phyloP scores from a whole-genome alignment of 2,113 vertebrate species.

The Anguilla japonica region DNA sequence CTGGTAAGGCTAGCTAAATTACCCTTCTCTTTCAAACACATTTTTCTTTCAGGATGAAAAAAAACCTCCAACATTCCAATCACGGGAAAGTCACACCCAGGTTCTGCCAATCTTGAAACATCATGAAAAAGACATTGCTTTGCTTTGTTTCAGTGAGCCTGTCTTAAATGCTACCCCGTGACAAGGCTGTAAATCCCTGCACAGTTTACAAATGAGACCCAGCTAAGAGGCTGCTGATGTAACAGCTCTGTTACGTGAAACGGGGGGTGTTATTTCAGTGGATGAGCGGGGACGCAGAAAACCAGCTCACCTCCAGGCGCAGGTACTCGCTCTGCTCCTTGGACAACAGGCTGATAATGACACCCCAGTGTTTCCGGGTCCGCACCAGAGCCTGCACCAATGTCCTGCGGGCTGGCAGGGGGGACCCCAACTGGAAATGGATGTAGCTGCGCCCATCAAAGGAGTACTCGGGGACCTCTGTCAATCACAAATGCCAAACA shows the following conservation, averaged over 20 bases:
- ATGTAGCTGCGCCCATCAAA: conserved; percentile 78
- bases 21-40: neutral
- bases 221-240: neutral
- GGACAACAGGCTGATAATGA: conserved; percentile 73
- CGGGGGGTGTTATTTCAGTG: neutral
- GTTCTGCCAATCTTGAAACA: neutral
- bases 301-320: conserved; percentile 74
- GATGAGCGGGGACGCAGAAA: neutral
- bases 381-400: conserved; percentile 75
- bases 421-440: conserved; percentile 70
- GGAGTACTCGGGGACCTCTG: conserved; percentile 75
- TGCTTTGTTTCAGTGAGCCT: too few relatives aligned
- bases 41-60: neutral
- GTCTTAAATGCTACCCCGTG: too few relatives aligned
- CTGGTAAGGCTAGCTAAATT: neutral
- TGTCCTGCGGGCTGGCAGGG: conserved; percentile 66
- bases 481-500: conserved; percentile 50
- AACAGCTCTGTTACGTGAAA: neutral
- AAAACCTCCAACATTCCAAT: neutral
- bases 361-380: conserved; percentile 75
- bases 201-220: neutral
- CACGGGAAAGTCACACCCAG: neutral
- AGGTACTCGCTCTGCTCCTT: conserved; percentile 76
- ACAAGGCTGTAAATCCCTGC: neutral
- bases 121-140: neutral